Base-by-base conservation (phyloP, 2,888 invertebrate genomes). In the Coleophora deauratella region DNA sequence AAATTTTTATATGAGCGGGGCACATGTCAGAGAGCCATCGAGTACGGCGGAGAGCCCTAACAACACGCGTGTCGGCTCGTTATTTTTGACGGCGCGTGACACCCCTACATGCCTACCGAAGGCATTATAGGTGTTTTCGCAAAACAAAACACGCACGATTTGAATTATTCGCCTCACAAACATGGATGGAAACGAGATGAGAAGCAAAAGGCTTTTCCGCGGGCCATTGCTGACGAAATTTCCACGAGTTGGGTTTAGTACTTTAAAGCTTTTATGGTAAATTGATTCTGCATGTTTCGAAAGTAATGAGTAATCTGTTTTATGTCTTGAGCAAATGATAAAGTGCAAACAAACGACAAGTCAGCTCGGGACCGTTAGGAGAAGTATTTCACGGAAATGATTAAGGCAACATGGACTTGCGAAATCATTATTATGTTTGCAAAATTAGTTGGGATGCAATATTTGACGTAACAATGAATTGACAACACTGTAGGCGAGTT, bases 1-100 rank as follows among this genome's bases (percentile, higher is more conserved):
- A 75, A 76, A 67, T 74, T 75, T 76, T 76, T 75, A 76, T 73
- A 69, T 62, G 62, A 63, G 62, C 66, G 52, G 53, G 21, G 62
- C 55, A 62, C 67, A 66, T 67, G 69, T 64, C 69, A 70, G 57
- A 44, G 56, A 57, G 66, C 57, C 64, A 65, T 68, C 63, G 62
- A 54, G 57, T 54, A 56, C 49, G 54, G 52, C 40, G 40, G 63
- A 56, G 59, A 49, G 56, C 50, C 54, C 52, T 41, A 38, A 63
- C 57, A 59, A 50, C 57, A 55, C 58, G 55, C 58, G 55, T 54
- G 50, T 49, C 45, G 48, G 43, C 49, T 49, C 56, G 63, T 63
- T 63, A 65, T 65, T 67, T 66, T 66, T 58, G 57, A 61, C 64
- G 60, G 61, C 64, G 65, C 75, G 73, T 74, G 77, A 75, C 69